phyloP scores from a whole-genome alignment of 2,888 invertebrate genomes.

The Malthinus seriepunctatus region DNA sequence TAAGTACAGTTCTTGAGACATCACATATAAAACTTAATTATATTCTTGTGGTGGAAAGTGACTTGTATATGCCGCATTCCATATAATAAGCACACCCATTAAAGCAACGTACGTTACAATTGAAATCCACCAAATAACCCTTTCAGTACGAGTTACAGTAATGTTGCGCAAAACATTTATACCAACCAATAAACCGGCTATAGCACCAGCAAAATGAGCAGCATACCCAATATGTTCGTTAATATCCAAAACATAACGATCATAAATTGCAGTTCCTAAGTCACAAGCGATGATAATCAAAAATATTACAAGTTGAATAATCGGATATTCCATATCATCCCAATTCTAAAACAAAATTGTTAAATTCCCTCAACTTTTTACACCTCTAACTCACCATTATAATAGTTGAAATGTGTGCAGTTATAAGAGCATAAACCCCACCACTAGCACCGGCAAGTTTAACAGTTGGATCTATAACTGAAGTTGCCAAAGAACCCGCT shows the following conservation, averaged over 20 bases:
- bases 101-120: conserved; percentile 56
- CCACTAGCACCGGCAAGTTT: conserved; percentile 93
- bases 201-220: conserved; percentile 90
- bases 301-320: conserved; percentile 82
- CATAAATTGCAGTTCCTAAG: conserved; percentile 88
- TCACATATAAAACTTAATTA: background rate
- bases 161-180: conserved; percentile 67
- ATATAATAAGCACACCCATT: conserved; percentile 58
- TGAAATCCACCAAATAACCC: conserved; percentile 62
- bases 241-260: conserved; percentile 73
- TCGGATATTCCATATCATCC: conserved; percentile 94
- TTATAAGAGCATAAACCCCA: conserved; percentile 91
- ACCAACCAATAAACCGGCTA: conserved; percentile 79
- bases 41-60: conserved; percentile 44
- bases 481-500: conserved; percentile 84
- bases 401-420: conserved; percentile 91
- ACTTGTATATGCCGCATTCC: conserved; percentile 55
- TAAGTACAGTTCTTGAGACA: no score
- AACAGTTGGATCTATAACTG: conserved; percentile 76
- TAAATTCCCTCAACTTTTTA: background rate
- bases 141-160: conserved; percentile 63
- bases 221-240: conserved; percentile 88
- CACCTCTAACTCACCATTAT: conserved; percentile 63
- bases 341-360: conserved; percentile 70
- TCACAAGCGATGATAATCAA: conserved; percentile 80